These are phyloP conservation scores for Netelia melanura DNA, from an alignment of 2,888 invertebrate genomes.

Conservation along the genomic window DNA sequence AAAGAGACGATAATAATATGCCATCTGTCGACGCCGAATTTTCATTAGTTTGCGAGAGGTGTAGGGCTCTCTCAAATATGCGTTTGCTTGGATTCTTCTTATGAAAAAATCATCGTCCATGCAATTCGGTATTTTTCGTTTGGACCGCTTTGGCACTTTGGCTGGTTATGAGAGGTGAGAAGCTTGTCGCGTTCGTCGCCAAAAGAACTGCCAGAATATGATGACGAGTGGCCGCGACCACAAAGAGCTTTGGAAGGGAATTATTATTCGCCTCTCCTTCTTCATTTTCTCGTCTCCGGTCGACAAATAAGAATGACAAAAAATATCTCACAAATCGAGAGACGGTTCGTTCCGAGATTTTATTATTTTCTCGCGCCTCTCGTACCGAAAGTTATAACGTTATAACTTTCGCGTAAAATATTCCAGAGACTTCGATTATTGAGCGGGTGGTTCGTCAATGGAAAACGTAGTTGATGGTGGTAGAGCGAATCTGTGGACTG, in stretches of 20 bases:
- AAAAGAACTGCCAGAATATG: slow-evolving; percentile 5
- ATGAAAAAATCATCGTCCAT: slow-evolving; percentile 54
- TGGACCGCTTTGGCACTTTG: not conserved
- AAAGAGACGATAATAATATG: slow-evolving; percentile 56
- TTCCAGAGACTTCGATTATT: slow-evolving; percentile 21
- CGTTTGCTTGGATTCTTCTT: slow-evolving; percentile 51
- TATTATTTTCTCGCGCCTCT: slow-evolving; percentile 30
- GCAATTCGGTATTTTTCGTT: slow-evolving; percentile 9
- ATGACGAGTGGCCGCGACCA: slow-evolving; percentile 41
- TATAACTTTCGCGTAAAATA: slow-evolving; percentile 33
- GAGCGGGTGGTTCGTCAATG: slow-evolving; percentile 9
- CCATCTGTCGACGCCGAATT: slow-evolving; percentile 55
- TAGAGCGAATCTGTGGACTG: slow-evolving; percentile 23
- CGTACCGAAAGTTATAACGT: not conserved
- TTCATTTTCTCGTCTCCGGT: slow-evolving; percentile 33
- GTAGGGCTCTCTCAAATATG: slow-evolving; percentile 60
- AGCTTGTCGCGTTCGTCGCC: not conserved
- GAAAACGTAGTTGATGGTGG: not conserved
- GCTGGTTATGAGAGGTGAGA: slow-evolving; percentile 5
- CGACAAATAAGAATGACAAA: slow-evolving; percentile 26
- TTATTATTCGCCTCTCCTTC: slow-evolving; percentile 52
- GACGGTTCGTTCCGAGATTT: slow-evolving; percentile 29
- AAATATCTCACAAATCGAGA: slow-evolving; percentile 18
- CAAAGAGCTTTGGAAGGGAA: slow-evolving; percentile 57
- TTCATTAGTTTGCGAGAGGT: slow-evolving; percentile 59